A percentile compares a stretch with the other conserved stretches of the same genome.
Evolutionary conservation across 2,888 invertebrate genomes (phyloP).

Genomic region (Barypeithes pellucidus): DNA sequence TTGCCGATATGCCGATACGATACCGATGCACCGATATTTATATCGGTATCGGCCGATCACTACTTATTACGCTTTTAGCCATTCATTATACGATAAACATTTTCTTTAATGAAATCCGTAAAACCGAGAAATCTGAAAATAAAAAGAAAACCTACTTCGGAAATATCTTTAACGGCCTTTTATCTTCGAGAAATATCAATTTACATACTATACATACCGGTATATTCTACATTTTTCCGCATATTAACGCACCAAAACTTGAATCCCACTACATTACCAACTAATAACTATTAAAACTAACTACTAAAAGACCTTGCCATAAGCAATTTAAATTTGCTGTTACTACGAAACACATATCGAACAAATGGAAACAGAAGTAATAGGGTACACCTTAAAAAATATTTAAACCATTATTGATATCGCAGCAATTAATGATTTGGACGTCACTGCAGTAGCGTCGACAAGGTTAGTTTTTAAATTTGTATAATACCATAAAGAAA

Average conservation of each 20-base stretch:
- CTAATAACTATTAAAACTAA: constrained; percentile 9
- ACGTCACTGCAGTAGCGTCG: constrained; percentile 31
- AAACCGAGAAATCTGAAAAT: too few relatives aligned
- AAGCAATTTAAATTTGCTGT: constrained; percentile 11
- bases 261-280: background rate
- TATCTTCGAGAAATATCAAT: too few relatives aligned
- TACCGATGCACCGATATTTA: too few relatives aligned
- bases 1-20: too few relatives aligned
- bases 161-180: too few relatives aligned
- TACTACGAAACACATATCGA: constrained; percentile 17
- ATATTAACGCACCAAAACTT: constrained; percentile 9
- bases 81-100: too few relatives aligned
- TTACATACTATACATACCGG: background rate
- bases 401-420: constrained; percentile 36
- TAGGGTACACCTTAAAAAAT: constrained; percentile 29
- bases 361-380: constrained; percentile 25
- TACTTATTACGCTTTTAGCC: too few relatives aligned
- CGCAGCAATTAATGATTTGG: constrained; percentile 27
- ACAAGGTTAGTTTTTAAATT: too few relatives aligned
- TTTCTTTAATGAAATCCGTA: too few relatives aligned
- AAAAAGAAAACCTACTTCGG: too few relatives aligned
- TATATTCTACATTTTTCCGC: constrained; percentile 6
- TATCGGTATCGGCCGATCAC: too few relatives aligned
- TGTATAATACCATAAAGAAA: too few relatives aligned
- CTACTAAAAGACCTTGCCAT: constrained; percentile 13